Conservation (phyloP, 2,888 invertebrate species). For the Opisthograptis luteolata region DNA sequence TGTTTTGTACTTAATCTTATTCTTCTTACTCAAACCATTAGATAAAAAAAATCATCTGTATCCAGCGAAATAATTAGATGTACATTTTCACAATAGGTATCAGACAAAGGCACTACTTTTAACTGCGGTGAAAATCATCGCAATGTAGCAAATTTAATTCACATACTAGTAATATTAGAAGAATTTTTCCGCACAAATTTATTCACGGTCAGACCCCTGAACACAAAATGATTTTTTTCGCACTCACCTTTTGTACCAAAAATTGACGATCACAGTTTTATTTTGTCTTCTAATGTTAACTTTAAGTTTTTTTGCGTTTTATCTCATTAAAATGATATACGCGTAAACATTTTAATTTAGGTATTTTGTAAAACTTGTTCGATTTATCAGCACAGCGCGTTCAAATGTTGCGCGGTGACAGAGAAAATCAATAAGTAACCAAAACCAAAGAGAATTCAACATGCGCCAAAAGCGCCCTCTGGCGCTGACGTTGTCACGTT, state of each 20-base stretch:
- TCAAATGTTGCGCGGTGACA: conserved; percentile 75
- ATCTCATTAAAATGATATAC: conserved; percentile 19
- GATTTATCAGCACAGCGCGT: conserved; percentile 55
- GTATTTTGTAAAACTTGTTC: conserved; percentile 42
- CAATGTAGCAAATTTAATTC: background rate
- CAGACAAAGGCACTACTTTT: background rate
- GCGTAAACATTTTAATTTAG: conserved; percentile 40
- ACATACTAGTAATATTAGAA: background rate
- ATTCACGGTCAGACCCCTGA: background rate
- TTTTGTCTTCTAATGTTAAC: background rate
- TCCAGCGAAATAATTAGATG: conserved; percentile 14
- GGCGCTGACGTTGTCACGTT: too few relatives aligned
- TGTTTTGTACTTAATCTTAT: conserved; percentile 4
- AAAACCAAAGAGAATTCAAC: too few relatives aligned
- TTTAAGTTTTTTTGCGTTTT: conserved; percentile 1
- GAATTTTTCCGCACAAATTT: background rate
- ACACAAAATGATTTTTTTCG: background rate
- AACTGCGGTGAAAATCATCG: background rate
- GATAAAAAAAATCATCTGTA: background rate
- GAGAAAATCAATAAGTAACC: background rate
- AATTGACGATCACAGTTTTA: conserved; percentile 9
- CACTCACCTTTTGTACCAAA: conserved; percentile 23
- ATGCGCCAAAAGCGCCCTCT: conserved; percentile 60
- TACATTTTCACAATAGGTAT: conserved; percentile 9
- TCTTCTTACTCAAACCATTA: conserved; percentile 16